Evolutionary conservation across 2,888 invertebrate genomes (phyloP), one percentile per base, ranked within the genome.

Genomic region (Drosophila cyrtoloma): DNA sequence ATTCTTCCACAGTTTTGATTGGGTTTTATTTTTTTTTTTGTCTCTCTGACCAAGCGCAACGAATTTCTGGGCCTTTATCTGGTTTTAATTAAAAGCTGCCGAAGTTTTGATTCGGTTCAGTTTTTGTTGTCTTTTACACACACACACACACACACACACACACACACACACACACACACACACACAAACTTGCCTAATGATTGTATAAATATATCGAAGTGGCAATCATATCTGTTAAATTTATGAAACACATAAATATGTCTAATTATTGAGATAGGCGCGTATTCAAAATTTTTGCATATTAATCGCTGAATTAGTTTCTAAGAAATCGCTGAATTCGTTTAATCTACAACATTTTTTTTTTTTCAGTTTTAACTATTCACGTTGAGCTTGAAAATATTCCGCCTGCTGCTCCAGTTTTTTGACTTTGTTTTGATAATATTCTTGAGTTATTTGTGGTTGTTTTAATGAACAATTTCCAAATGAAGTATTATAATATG

Each of bases 211-310:
- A 53, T 30, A 12, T 51, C 58, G 74, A 60, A 53, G 64, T 35
- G 76, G 62, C 68, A 79, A 81, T 84, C 77, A 86, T 85, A 87
- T 85, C 83, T 74, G 32, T 19, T 14, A 65, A 70, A 90, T 86
- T 90, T 88, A 88, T 86, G 87, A 75, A 47, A 72, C 85, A 72
- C 81, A 88, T 88, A 90, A 88, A 88, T 78, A 86, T 90, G 91
- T 90, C 90, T 77, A 82, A 90, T 89, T 88, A 89, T 86, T 88
- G 82, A 73, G 81, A 86, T 82, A 71, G 73, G 65, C 55, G 75
- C 75, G 64, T 16, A 37, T 16, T 59, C 5, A 4, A 32, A 16
- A 52, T 35, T 32, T 22, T 50, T 78, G 60, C 52, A 73, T 62
- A 28, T 58, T 51, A 62, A 69, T 55, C 44, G 52, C 60, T 28